Base-by-base conservation (phyloP, 2,888 invertebrate species). In the Polymixis lichenea region DNA sequence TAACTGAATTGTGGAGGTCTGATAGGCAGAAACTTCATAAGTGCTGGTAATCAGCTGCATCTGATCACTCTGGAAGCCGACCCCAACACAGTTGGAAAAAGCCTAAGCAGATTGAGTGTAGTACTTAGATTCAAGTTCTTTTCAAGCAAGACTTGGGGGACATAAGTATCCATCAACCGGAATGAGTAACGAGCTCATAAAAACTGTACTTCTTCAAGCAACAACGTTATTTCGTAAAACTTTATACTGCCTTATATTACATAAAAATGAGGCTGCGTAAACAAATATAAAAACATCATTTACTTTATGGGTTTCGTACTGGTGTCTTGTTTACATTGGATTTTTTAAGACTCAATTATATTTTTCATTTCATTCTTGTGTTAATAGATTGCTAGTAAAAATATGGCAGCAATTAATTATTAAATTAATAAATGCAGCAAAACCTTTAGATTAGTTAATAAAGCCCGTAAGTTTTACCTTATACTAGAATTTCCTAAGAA, bases 251-350 rank as follows among this genome's bases (percentile, higher is more conserved):
- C 43, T 78, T 46, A 17, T 83, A 86, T 83, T 51, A 78, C 60
- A 78, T 83, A 86, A 86, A 82, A 82, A 72, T 58, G 51, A 46
- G 62, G 38, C 56, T 60, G 38, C 32, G 84, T 78, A 83, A 86
- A 83, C 86, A 83, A 86, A 83, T 86, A 83, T 71, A 86, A 83
- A 67, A 82, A 67, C 66, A 77, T 82, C 43, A 82, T 82, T 82
- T 82, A 49, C 60, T 82, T 86, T 86, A 86, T 72, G 65, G 46
- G 2, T 43, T 58, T 49, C 71, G 64, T 77, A 77, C 56, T 46
- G 38, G 15, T 56, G 67, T 53, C 75, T 65, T 67, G 28, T 28
- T 69, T 71, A 58, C 62, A 77, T 77, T 77, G 53, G 62, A 55
- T 49, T 66, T 82, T 77, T 86, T 82, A 85, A 80, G 58, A 53